These are phyloP conservation scores for Timema cristinae DNA, from an alignment of 2,888 invertebrate genomes.

Conservation along the genomic window DNA sequence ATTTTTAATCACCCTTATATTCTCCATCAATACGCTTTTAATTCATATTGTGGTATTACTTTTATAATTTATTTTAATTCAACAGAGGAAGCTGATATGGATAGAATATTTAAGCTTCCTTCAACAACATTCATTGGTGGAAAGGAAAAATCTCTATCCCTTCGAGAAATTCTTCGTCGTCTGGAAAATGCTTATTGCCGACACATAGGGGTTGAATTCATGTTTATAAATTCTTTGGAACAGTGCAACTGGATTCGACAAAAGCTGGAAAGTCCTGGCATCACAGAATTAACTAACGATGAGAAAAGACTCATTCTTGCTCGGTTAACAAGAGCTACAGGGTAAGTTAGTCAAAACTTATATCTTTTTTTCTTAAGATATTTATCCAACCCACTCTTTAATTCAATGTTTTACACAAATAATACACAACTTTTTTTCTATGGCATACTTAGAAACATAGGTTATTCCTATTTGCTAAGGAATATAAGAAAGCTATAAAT, in stretches of 20 bases:
- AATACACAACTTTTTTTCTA: no score
- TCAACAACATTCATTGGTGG: slow-evolving; percentile 96
- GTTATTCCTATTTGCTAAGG: no score
- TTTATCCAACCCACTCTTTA: no score
- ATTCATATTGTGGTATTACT: no score
- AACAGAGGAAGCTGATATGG: slow-evolving; percentile 85
- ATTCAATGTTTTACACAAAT: no score
- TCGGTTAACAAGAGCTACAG: slow-evolving; percentile 88
- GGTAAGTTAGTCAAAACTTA: slow-evolving; percentile 43
- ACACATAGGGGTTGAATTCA: slow-evolving; percentile 97
- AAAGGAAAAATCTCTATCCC: slow-evolving; percentile 80
- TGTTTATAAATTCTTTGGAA: slow-evolving; percentile 98
- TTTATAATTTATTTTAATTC: no score
- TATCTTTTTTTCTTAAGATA: no score
- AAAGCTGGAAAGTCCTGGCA: slow-evolving; percentile 90
- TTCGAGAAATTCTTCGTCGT: slow-evolving; percentile 88
- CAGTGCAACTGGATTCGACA: slow-evolving; percentile 99
- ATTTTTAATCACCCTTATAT: no score
- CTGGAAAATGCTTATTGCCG: slow-evolving; percentile 94
- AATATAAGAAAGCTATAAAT: no score
- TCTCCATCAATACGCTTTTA: no score
- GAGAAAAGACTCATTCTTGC: slow-evolving; percentile 93
- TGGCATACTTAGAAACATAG: no score
- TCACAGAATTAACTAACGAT: slow-evolving; percentile 78
- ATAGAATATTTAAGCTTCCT: slow-evolving; percentile 92